Evolutionary conservation across 2,888 invertebrate species (phyloP).

Genomic region (Stegana nigrithorax): DNA sequence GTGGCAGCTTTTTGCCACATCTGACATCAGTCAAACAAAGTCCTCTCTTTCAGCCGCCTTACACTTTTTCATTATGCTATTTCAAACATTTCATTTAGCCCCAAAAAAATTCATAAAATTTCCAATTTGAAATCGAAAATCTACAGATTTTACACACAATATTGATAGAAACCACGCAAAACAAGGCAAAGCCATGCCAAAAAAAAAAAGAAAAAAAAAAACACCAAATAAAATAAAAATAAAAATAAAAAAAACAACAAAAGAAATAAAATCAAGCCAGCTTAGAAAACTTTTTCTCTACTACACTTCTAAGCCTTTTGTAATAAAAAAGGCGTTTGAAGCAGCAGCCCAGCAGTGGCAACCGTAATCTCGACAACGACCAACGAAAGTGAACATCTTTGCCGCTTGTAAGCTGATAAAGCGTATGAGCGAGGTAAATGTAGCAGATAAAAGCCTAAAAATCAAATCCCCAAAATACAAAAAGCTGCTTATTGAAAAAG

Average conservation of each 20-base stretch:
- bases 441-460: slow-evolving; percentile 4
- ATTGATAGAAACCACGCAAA: too few relatives aligned
- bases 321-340: background rate
- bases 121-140: background rate
- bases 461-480: background rate
- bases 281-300: background rate
- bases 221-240: background rate
- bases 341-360: background rate
- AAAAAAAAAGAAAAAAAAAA: too few relatives aligned
- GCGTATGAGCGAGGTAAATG: background rate
- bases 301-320: background rate
- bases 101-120: background rate
- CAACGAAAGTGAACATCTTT: background rate
- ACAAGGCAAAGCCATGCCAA: background rate
- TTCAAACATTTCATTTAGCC: background rate
- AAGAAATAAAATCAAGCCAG: background rate
- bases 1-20: background rate
- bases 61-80: background rate
- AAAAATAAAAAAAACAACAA: background rate
- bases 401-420: background rate
- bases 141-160: too few relatives aligned
- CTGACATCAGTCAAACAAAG: too few relatives aligned
- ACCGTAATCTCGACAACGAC: background rate
- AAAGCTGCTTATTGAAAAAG: slow-evolving; percentile 3
- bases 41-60: too few relatives aligned